phyloP scores from a whole-genome alignment of 2,888 invertebrate genomes.

The Cheilosia scutellata region DNA sequence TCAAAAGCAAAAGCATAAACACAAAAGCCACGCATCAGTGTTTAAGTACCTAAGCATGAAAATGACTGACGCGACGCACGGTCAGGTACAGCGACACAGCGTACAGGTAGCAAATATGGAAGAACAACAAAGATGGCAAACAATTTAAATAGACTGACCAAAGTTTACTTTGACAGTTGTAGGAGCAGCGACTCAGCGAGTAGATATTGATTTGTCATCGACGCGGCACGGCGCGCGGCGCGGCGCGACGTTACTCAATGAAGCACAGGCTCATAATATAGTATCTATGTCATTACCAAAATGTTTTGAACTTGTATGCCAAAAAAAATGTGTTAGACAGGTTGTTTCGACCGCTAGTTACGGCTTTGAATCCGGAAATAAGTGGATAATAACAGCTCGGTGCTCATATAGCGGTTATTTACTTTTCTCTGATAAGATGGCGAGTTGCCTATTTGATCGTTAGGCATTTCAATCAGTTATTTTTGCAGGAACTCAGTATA shows the following conservation, averaged over 20 bases:
- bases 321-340: conserved; percentile 33
- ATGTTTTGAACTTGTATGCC: conserved; percentile 42
- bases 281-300: conserved; percentile 64
- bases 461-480: conserved; percentile 27
- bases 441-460: conserved; percentile 12
- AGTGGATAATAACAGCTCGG: conserved; percentile 39
- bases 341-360: conserved; percentile 23
- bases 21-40: conserved; percentile 37
- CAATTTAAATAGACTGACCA: conserved; percentile 13
- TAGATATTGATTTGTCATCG: conserved; percentile 29
- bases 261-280: neutral
- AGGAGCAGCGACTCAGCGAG: neutral
- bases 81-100: conserved; percentile 8
- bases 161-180: conserved; percentile 11
- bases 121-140: conserved; percentile 14
- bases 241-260: neutral
- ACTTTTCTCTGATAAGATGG: conserved; percentile 20
- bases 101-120: conserved; percentile 6
- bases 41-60: conserved; percentile 37
- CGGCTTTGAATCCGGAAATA: conserved; percentile 60
- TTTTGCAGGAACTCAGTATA: conserved; percentile 15
- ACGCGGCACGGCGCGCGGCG: neutral
- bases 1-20: conserved; percentile 16
- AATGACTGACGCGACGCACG: conserved; percentile 12
- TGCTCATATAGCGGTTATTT: conserved; percentile 46